Evolutionary conservation across 2,888 invertebrate species (phyloP).

Genomic region (Drosophila recens): DNA sequence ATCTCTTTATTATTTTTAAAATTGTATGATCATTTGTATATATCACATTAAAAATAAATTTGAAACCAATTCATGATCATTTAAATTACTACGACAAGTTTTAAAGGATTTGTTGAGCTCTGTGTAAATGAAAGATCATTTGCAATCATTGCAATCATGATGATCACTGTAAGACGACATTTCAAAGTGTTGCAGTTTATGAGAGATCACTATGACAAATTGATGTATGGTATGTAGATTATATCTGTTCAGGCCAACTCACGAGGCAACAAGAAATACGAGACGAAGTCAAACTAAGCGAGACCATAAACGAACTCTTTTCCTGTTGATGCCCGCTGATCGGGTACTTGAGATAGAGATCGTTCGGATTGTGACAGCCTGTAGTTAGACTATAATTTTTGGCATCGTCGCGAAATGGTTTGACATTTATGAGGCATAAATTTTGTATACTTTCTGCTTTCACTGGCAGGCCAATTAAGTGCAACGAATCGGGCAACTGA

Average conservation of each 20-base stretch:
- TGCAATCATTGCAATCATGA: background rate
- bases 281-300: constrained; percentile 2
- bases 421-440: constrained; percentile 79
- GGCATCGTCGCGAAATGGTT: constrained; percentile 32
- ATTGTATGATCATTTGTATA: too few relatives aligned
- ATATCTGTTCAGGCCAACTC: background rate
- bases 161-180: background rate
- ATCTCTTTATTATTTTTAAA: background rate
- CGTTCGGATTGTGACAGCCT: constrained; percentile 23
- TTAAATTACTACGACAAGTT: background rate
- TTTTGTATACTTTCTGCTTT: constrained; percentile 65
- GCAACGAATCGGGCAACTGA: constrained; percentile 62
- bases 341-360: constrained; percentile 63
- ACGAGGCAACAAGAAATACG: background rate
- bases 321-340: constrained; percentile 20
- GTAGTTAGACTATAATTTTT: constrained; percentile 27
- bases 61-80: background rate
- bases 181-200: background rate
- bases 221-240: background rate
- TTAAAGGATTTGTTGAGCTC: background rate
- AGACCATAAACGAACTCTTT: constrained; percentile 30
- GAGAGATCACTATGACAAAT: constrained; percentile 2
- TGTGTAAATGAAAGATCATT: background rate
- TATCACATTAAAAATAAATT: background rate
- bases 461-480: constrained; percentile 70